phyloP scores from a whole-genome alignment of 1,140 invertebrate species.

The Ctenoplectra terminalis region DNA sequence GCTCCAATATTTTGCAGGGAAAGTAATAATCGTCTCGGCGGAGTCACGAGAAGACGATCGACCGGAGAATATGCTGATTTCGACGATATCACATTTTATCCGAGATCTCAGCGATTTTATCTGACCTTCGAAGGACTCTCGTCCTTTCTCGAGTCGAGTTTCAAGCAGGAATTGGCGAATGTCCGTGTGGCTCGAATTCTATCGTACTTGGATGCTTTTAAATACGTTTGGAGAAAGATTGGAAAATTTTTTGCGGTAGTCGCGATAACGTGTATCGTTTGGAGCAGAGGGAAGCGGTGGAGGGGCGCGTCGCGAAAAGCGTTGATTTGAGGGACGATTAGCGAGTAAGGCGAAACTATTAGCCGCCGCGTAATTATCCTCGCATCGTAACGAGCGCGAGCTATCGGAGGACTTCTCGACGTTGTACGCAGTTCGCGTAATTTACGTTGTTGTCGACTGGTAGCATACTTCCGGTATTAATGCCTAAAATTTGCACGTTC shows the following conservation, averaged over 20 bases:
- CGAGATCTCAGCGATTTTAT: conserved; percentile 16
- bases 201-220: too few species aligned
- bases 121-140: neutral
- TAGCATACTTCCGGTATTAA: conserved; percentile 9
- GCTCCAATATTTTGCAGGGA: conserved; percentile 36
- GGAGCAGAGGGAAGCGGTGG: too few species aligned
- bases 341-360: conserved; percentile 52
- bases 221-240: too few species aligned
- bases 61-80: conserved; percentile 36
- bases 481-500: conserved; percentile 13
- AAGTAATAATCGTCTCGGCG: neutral
- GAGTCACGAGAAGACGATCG: neutral
- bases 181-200: neutral
- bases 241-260: too few species aligned
- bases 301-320: conserved; percentile 9
- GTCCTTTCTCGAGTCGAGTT: neutral
- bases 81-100: conserved; percentile 31
- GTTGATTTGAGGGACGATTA: conserved; percentile 55
- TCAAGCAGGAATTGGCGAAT: neutral
- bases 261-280: too few species aligned
- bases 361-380: conserved; percentile 55
- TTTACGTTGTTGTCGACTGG: conserved; percentile 23
- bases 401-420: conserved; percentile 43
- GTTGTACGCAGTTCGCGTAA: conserved; percentile 11
- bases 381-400: conserved; percentile 27